Conservation (phyloP, 2,797 vertebrate species). For the Anas bahamensis region DNA sequence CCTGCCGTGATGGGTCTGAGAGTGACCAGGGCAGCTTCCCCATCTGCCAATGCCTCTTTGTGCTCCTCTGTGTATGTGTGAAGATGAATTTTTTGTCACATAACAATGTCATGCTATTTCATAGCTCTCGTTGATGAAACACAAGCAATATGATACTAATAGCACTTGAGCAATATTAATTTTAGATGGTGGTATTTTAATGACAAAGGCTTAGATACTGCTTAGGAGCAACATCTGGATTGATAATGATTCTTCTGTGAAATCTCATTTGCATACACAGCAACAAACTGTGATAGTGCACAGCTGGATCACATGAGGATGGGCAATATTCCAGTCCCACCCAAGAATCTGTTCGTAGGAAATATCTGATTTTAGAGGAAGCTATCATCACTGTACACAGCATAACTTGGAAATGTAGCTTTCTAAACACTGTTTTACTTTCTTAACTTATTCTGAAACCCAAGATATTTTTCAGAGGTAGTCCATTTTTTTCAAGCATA, state of each 20-base stretch:
- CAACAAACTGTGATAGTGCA: background rate
- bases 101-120: background rate
- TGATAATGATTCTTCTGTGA: background rate
- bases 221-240: background rate
- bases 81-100: background rate
- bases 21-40: background rate
- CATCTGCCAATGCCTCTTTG: background rate
- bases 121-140: background rate
- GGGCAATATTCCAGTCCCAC: background rate
- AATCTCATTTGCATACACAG: background rate
- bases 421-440: background rate
- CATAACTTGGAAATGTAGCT: background rate
- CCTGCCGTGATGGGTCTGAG: background rate
- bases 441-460: background rate
- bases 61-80: background rate
- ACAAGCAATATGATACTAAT: background rate
- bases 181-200: background rate
- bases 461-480: background rate
- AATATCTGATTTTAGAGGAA: background rate
- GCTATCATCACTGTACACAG: background rate
- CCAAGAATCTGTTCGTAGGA: background rate
- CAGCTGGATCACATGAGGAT: background rate
- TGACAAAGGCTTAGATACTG: background rate
- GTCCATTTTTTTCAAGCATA: background rate
- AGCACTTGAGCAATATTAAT: background rate